Base-by-base conservation (phyloP, 2,888 invertebrate species). In the Pandemis cinnamomeana region DNA sequence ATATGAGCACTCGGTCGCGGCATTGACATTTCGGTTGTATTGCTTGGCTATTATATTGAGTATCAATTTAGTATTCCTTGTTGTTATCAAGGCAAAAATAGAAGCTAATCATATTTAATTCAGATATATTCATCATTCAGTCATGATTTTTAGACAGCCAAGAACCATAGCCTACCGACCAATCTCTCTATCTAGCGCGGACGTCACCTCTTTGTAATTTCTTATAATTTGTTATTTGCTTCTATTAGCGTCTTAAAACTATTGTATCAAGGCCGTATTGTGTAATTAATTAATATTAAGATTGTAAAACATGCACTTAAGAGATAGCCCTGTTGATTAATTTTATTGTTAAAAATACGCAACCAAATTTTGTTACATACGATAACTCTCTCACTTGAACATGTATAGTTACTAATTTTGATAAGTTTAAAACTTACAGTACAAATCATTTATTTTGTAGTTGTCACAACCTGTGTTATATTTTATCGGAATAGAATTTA, bases 401-500 rank as follows among this genome's bases (percentile, higher is more conserved):
- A 13, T 53, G 6, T 7, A n/a, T 62, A 41, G 72, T 68, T 67
- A 67, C 62, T 68, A 67, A 67, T 72, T 67, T 72, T 53, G 62
- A 53, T 71, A 75, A 41, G 60, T 60, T 58, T n/a, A 36, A 60
- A 46, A 67, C 27, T 63, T 51, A 46, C 46, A 72, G 72, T 72
- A 72, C 75, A 70, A 72, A 72, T 70, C 44, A 51, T 76, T 73
- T 64, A 55, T 71, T 74, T 71, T 71, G 53, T 74, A 71, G 67
- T 74, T 74, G 67, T 71, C 70, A 67, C 69, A 69, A 68, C 71
- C 53, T 72, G 67, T 75, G 71, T 69, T 75, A 58, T 63, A 72
- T 72, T 75, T 72, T 70, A 72, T 70, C 70, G 48, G 61, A 76
- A 76, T 76, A 76, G 67, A 76, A 48, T 71, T 67, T 75, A 69